Evolutionary conservation across 2,888 invertebrate species (phyloP).

Genomic region (Vesta saturnalis): DNA sequence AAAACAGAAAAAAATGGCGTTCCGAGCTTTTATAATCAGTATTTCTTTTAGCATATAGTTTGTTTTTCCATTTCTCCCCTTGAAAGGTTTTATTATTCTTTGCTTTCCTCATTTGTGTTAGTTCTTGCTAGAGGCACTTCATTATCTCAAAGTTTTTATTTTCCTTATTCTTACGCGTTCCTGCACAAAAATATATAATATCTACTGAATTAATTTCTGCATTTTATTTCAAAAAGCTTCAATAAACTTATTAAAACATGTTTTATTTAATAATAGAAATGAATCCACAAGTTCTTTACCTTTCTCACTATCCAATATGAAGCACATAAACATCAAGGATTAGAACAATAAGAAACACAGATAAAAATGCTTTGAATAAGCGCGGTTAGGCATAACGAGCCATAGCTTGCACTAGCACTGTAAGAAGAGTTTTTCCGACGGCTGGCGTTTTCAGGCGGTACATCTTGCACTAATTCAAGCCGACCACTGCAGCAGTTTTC

Average conservation of each 20-base stretch:
- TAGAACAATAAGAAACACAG: slow-evolving; percentile 38
- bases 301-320: slow-evolving; percentile 40
- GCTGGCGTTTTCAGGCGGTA: slow-evolving; percentile 53
- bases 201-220: too few relatives aligned
- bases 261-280: slow-evolving; percentile 15
- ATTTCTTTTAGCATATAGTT: not conserved
- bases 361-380: slow-evolving; percentile 34
- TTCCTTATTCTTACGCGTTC: slow-evolving; percentile 11
- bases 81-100: slow-evolving; percentile 17
- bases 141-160: slow-evolving; percentile 22
- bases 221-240: too few relatives aligned
- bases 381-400: slow-evolving; percentile 50
- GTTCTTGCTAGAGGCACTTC: slow-evolving; percentile 18
- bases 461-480: slow-evolving; percentile 55
- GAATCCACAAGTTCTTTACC: slow-evolving; percentile 39
- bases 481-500: slow-evolving; percentile 61
- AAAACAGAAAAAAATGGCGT: not conserved
- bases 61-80: not conserved
- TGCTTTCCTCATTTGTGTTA: slow-evolving; percentile 18
- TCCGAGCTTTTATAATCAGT: not conserved
- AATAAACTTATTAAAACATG: not conserved
- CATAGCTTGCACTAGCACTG: slow-evolving; percentile 51
- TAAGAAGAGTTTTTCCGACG: slow-evolving; percentile 40
- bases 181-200: not conserved
- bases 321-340: slow-evolving; percentile 37